phyloP scores from a whole-genome alignment of 2,888 invertebrate species.

The Drosophila siamana region DNA sequence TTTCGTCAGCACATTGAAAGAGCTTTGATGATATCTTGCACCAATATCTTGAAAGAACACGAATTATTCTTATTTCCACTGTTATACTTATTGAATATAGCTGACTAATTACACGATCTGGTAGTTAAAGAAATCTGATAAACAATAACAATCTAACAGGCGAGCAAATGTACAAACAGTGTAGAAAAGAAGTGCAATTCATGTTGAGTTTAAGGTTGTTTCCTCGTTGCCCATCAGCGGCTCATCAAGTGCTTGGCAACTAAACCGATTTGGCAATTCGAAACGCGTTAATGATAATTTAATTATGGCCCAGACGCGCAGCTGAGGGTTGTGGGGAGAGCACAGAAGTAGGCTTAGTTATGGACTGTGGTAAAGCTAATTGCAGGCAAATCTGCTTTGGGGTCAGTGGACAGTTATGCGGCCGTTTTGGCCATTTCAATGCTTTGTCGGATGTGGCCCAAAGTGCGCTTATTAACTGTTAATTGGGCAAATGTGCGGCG shows the following conservation, averaged over 20 bases:
- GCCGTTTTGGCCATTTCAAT: slow-evolving; percentile 2
- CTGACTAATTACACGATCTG: too few species aligned
- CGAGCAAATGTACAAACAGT: too few species aligned
- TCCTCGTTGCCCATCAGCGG: not conserved
- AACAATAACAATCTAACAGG: too few species aligned
- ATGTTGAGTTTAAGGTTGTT: not conserved
- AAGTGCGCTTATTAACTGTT: slow-evolving; percentile 72
- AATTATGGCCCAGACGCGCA: slow-evolving; percentile 55
- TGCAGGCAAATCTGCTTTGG: slow-evolving; percentile 74
- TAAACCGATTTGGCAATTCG: slow-evolving; percentile 43
- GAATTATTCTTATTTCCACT: too few species aligned
- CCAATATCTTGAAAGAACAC: too few species aligned
- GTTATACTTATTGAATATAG: too few species aligned
- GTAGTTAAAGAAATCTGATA: too few species aligned
- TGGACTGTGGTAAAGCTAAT: slow-evolving; percentile 67
- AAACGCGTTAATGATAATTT: slow-evolving; percentile 72
- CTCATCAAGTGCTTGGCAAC: slow-evolving; percentile 1
- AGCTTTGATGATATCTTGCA: too few species aligned
- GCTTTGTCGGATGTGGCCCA: slow-evolving; percentile 7
- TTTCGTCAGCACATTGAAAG: too few species aligned
- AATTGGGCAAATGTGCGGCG: slow-evolving; percentile 59
- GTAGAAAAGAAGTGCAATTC: not conserved
- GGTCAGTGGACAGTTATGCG: slow-evolving; percentile 54
- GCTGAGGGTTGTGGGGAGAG: slow-evolving; percentile 1
- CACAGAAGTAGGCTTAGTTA: slow-evolving; percentile 53